phyloP scores from a whole-genome alignment of 2,113 vertebrate genomes.

The Calyptomena viridis region DNA sequence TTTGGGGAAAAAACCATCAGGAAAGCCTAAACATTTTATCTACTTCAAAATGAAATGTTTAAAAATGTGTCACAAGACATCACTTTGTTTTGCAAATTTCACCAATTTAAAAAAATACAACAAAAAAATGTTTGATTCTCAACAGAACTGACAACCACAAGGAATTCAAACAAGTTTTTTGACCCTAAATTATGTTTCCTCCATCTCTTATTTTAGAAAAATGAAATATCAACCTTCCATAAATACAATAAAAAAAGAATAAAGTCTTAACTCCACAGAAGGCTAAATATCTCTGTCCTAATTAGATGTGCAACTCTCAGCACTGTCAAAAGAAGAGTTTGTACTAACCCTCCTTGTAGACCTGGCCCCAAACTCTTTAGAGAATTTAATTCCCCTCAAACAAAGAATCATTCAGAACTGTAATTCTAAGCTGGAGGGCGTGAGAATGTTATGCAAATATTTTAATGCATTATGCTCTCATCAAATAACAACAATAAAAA shows the following conservation, averaged over 20 bases:
- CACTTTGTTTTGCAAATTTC: background rate
- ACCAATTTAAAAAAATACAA: background rate
- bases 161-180: background rate
- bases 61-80: background rate
- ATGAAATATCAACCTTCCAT: background rate
- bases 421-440: background rate
- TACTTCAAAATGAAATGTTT: background rate
- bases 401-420: background rate
- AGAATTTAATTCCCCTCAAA: background rate
- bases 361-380: background rate
- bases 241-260: background rate
- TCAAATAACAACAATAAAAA: background rate
- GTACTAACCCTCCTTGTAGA: background rate
- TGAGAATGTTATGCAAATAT: conserved; percentile 34
- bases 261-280: background rate
- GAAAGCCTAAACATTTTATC: background rate
- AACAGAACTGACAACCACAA: background rate
- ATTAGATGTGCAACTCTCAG: background rate
- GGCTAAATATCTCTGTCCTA: background rate
- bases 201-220: background rate
- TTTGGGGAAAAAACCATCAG: background rate
- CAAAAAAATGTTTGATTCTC: background rate
- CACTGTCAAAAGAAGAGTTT: background rate
- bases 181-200: background rate
- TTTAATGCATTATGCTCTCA: background rate